phyloP scores from a whole-genome alignment of 2,797 vertebrate genomes.

The Anas flavirostris region DNA sequence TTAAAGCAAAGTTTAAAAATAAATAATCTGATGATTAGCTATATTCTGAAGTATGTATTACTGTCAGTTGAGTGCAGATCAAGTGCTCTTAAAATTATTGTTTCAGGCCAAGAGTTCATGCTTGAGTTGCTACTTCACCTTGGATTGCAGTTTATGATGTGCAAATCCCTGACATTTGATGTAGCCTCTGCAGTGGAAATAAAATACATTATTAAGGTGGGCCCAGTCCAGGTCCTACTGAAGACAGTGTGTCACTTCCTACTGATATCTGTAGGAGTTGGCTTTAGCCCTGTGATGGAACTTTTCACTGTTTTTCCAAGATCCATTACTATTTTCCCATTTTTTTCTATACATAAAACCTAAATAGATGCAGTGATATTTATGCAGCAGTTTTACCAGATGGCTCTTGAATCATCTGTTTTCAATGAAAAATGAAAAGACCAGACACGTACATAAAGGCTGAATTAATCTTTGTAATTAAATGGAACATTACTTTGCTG shows the following conservation, averaged over 20 bases:
- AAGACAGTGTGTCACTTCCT: neutral
- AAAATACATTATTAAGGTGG: neutral
- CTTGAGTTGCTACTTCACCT: neutral
- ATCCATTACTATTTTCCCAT: neutral
- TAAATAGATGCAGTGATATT: constrained; percentile 59
- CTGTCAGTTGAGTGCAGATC: neutral
- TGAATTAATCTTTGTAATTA: constrained; percentile 83
- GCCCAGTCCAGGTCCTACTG: neutral
- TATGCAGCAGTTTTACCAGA: constrained; percentile 68
- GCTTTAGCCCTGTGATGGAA: neutral
- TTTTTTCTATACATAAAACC: constrained; percentile 26
- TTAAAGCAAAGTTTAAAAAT: neutral
- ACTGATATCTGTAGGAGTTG: neutral
- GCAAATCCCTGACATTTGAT: neutral
- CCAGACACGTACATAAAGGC: constrained; percentile 64
- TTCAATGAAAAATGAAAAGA: constrained; percentile 78
- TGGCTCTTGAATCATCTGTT: constrained; percentile 71
- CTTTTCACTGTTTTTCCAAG: neutral
- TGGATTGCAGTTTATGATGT: neutral
- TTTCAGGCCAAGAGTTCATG: neutral
- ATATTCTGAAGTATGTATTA: neutral
- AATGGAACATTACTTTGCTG: constrained; percentile 74
- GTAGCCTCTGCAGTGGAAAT: neutral
- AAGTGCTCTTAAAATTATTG: neutral
- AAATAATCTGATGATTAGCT: neutral